Evolutionary conservation across 37 sponge, comb jelly and placozoan species (phyloP).

Genomic region (Amphimedon queenslandica): DNA sequence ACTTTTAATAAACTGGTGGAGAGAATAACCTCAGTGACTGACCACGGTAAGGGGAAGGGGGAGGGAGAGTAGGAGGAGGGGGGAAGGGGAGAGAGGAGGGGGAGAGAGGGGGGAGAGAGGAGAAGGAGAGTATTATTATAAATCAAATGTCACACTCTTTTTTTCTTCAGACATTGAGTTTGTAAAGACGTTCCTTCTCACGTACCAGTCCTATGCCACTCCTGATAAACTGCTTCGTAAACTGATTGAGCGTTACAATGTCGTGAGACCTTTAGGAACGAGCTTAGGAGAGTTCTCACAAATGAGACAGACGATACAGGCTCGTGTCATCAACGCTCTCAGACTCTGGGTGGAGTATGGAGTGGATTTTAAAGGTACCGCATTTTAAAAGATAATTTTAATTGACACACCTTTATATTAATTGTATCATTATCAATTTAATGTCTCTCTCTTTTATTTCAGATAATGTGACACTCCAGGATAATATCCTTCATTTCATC

Average conservation of each 20-base stretch:
- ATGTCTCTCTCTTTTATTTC: background rate
- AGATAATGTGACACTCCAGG: conserved; percentile 68
- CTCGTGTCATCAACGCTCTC: conserved; percentile 89
- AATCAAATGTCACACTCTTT: background rate
- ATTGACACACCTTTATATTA: no score
- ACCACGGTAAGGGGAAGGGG: conserved; percentile 79
- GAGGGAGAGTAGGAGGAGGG: no score
- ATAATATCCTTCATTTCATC: conserved; percentile 64
- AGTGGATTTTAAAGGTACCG: conserved; percentile 77
- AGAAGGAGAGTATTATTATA: background rate
- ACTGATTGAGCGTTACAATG: conserved; percentile 89
- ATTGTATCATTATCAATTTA: background rate
- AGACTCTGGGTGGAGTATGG: conserved; percentile 87
- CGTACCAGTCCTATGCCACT: conserved; percentile 88
- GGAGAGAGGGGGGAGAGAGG: conserved; percentile 2
- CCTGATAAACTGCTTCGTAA: conserved; percentile 81
- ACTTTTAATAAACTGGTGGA: conserved; percentile 90
- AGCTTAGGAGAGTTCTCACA: conserved; percentile 55
- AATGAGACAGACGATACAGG: conserved; percentile 84
- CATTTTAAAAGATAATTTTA: background rate
- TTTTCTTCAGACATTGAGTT: conserved; percentile 72
- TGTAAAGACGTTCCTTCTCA: conserved; percentile 89
- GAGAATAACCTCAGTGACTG: conserved; percentile 56
- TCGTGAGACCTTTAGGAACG: conserved; percentile 69
- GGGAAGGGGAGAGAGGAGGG: background rate